Evolutionary conservation across 2,888 invertebrate genomes (phyloP).

Genomic region (Himalopsyche tibetana): DNA sequence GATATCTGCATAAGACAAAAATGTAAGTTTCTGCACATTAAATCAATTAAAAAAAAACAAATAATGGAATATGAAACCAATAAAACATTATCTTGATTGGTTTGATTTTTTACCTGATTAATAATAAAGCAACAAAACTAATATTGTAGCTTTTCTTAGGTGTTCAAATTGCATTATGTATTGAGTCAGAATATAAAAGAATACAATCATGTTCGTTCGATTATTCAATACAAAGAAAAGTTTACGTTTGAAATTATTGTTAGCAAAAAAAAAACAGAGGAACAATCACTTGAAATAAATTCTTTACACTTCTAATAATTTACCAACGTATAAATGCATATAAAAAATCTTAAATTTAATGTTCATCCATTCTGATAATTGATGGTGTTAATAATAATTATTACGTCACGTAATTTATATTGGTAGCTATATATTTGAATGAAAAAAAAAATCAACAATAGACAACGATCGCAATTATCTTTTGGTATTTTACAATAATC

Average conservation of each 20-base stretch:
- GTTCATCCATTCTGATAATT: constrained; percentile 42
- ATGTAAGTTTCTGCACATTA: no score
- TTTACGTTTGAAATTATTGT: neutral
- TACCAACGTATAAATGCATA: constrained; percentile 40
- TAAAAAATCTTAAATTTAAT: constrained; percentile 38
- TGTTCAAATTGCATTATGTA: no score
- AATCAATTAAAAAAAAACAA: no score
- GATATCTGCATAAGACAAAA: no score
- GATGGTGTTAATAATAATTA: constrained; percentile 43
- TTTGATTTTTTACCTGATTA: no score
- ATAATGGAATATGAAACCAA: no score
- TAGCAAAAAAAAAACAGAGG: neutral
- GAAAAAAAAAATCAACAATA: constrained; percentile 31
- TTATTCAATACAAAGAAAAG: no score
- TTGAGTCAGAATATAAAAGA: no score
- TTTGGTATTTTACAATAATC: constrained; percentile 13
- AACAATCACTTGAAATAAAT: constrained; percentile 24
- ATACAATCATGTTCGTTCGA: no score
- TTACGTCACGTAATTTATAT: constrained; percentile 33
- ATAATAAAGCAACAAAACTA: no score
- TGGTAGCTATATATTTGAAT: constrained; percentile 42
- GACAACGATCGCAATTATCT: constrained; percentile 22
- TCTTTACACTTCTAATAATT: constrained; percentile 30
- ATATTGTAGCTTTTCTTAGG: no score
- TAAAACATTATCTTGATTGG: no score